phyloP scores from a whole-genome alignment of 2,888 invertebrate genomes.

The Darwinula stevensoni region DNA sequence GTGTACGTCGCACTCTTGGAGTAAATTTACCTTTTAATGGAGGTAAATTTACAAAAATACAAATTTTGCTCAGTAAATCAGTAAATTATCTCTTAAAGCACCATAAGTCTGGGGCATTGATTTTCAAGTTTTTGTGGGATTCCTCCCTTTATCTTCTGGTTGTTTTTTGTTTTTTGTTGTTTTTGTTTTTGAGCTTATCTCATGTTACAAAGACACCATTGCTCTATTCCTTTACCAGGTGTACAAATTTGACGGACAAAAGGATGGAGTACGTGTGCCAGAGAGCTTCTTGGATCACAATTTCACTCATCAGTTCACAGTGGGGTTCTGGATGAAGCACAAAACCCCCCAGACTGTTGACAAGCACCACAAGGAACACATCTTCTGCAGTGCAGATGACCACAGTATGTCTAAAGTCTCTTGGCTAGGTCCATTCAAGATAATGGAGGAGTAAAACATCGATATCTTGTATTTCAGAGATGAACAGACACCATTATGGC shows the following conservation, averaged over 20 bases:
- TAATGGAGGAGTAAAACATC: neutral
- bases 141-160: too few relatives aligned
- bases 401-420: slow-evolving; percentile 45
- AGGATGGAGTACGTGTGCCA: slow-evolving; percentile 58
- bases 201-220: too few relatives aligned
- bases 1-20: too few relatives aligned
- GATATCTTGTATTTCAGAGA: slow-evolving; percentile 28
- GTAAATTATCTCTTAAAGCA: too few relatives aligned
- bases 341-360: slow-evolving; percentile 43
- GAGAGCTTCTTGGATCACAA: slow-evolving; percentile 39
- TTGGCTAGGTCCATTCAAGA: neutral
- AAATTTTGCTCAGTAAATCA: too few relatives aligned
- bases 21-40: too few relatives aligned
- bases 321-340: slow-evolving; percentile 86
- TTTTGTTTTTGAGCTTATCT: too few relatives aligned
- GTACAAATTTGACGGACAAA: slow-evolving; percentile 78
- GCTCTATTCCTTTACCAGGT: slow-evolving; percentile 31
- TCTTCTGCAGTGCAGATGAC: slow-evolving; percentile 87
- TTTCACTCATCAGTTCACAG: slow-evolving; percentile 50
- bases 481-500: slow-evolving; percentile 97
- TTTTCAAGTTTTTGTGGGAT: too few relatives aligned
- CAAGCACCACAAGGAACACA: slow-evolving; percentile 79
- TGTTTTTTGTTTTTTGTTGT: too few relatives aligned
- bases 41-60: too few relatives aligned
- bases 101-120: too few relatives aligned